Conservation (phyloP, 2,797 vertebrate species). For the Oryzias dopingdopingensis region DNA sequence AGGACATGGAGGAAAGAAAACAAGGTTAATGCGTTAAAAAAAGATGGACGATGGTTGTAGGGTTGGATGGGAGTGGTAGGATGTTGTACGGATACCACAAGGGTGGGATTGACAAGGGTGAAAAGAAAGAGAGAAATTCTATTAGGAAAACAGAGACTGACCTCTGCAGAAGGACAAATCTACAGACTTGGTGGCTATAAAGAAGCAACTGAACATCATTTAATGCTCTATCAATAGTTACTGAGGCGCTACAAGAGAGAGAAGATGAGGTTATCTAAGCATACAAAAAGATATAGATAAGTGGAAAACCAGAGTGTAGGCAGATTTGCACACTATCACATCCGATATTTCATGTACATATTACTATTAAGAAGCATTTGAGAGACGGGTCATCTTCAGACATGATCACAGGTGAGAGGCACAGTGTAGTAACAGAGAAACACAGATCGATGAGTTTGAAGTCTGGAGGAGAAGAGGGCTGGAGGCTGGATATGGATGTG, state of each 20-base stretch:
- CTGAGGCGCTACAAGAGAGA: slow-evolving; percentile 37
- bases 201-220: slow-evolving; percentile 31
- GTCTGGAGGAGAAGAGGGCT: slow-evolving; percentile 10
- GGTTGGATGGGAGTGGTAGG: background rate
- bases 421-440: slow-evolving; percentile 4
- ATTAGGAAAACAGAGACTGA: slow-evolving; percentile 78
- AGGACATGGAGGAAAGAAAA: slow-evolving; percentile 14
- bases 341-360: slow-evolving; percentile 5
- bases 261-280: slow-evolving; percentile 34
- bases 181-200: slow-evolving; percentile 38
- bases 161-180: slow-evolving; percentile 51
- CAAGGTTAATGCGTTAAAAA: slow-evolving; percentile 70
- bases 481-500: slow-evolving; percentile 1
- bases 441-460: background rate
- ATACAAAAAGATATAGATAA: slow-evolving; percentile 34
- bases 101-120: slow-evolving; percentile 69
- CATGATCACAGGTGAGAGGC: no score
- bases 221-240: slow-evolving; percentile 35
- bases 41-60: slow-evolving; percentile 30
- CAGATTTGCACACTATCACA: slow-evolving; percentile 23
- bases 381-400: slow-evolving; percentile 19
- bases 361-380: background rate
- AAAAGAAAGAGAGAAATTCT: slow-evolving; percentile 79
- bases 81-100: slow-evolving; percentile 23
- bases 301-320: slow-evolving; percentile 46